phyloP scores from a whole-genome alignment of 2,888 invertebrate genomes.

The Tenthredo notha region DNA sequence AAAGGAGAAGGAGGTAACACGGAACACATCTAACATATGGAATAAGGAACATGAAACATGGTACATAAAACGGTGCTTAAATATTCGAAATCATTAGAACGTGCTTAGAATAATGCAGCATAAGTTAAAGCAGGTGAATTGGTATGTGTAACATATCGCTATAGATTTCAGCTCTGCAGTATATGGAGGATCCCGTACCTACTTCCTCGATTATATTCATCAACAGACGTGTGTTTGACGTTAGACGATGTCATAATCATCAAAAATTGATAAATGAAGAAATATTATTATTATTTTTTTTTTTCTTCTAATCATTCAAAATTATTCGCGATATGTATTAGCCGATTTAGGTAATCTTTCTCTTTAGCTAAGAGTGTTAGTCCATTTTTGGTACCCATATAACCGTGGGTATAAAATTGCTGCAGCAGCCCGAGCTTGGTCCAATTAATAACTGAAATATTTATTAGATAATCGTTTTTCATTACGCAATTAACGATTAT shows the following conservation, averaged over 20 bases:
- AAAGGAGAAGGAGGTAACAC: not conserved
- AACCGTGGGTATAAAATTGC: not conserved
- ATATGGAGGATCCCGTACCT: not conserved
- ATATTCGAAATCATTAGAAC: conserved; percentile 42
- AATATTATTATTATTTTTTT: not conserved
- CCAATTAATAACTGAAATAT: not conserved
- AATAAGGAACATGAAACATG: conserved; percentile 29
- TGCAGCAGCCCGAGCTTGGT: not conserved
- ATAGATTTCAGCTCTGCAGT: not conserved
- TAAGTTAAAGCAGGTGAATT: not conserved
- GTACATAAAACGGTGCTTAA: conserved; percentile 13
- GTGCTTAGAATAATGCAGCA: conserved; percentile 29
- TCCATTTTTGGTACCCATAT: not conserved
- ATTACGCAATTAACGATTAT: conserved; percentile 8
- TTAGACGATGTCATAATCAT: not conserved
- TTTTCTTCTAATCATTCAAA: not conserved
- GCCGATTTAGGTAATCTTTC: not conserved
- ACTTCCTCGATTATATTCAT: conserved; percentile 14
- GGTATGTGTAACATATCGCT: conserved; percentile 18
- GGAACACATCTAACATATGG: not conserved
- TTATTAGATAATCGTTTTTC: not conserved
- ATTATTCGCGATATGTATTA: too few species aligned
- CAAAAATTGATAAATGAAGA: not conserved
- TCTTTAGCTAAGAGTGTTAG: not conserved
- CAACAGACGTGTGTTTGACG: not conserved